Percentiles rank a stretch among this genome's conserved stretches.
Evolutionary conservation across 2,113 vertebrate species (phyloP).

Genomic region (Podarcis raffonei): DNA sequence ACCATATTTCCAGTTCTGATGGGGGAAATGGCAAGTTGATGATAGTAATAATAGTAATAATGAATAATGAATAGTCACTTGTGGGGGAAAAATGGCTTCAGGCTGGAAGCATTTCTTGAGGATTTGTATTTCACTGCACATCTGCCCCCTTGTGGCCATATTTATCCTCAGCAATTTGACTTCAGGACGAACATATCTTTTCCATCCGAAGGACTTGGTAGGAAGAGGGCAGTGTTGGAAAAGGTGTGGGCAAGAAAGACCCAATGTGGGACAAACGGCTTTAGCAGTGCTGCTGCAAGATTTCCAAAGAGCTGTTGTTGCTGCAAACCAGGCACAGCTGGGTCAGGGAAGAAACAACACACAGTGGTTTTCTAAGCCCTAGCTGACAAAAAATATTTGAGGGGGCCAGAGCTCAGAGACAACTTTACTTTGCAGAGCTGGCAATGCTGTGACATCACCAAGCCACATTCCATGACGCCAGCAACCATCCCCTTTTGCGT

Average conservation of each 20-base stretch:
- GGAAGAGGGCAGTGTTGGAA: background rate
- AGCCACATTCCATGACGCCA: no score
- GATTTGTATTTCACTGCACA: background rate
- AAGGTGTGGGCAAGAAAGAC: background rate
- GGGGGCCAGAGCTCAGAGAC: no score
- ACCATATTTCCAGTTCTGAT: background rate
- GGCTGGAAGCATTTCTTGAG: background rate
- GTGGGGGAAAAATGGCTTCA: background rate
- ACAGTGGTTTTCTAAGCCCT: no score
- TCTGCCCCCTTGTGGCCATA: background rate
- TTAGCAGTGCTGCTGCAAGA: no score
- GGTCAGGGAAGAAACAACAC: no score
- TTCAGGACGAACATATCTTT: background rate
- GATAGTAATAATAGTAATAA: background rate
- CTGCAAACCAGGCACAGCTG: no score
- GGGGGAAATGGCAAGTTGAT: background rate
- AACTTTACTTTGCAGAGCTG: no score
- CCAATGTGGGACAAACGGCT: background rate
- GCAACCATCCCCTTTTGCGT: no score
- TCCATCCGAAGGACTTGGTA: background rate
- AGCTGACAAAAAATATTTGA: no score
- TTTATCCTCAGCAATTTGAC: background rate
- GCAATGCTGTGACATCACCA: no score
- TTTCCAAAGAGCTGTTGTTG: no score
- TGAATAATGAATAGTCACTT: background rate